phyloP scores from a whole-genome alignment of 2,888 invertebrate genomes.

The Polymixis flavicincta region DNA sequence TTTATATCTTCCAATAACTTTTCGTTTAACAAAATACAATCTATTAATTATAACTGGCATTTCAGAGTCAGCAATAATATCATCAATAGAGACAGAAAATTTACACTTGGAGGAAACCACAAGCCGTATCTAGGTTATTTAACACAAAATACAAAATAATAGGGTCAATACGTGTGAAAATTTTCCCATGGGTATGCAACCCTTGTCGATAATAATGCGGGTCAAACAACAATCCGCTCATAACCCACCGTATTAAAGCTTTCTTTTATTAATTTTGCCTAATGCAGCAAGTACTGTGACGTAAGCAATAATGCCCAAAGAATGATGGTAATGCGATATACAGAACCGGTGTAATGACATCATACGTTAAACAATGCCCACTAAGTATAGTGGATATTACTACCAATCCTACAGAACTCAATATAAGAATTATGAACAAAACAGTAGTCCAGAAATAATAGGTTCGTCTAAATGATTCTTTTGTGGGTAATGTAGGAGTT shows the following conservation, averaged over 20 bases:
- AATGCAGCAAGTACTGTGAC: conserved; percentile 43
- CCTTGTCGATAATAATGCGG: conserved; percentile 42
- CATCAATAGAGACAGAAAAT: neutral
- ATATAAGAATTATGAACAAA: conserved; percentile 39
- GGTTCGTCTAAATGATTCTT: conserved; percentile 39
- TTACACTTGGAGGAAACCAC: conserved; percentile 9
- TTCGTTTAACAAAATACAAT: conserved; percentile 14
- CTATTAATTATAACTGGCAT: neutral
- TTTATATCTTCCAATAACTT: conserved; percentile 15
- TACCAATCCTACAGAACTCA: conserved; percentile 22
- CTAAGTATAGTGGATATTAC: conserved; percentile 30
- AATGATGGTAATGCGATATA: conserved; percentile 46
- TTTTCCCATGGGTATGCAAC: conserved; percentile 31
- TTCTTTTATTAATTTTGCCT: conserved; percentile 53
- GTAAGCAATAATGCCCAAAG: conserved; percentile 42
- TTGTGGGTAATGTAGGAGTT: conserved; percentile 54
- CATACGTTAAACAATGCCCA: conserved; percentile 53
- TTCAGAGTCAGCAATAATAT: neutral
- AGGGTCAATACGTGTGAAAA: conserved; percentile 33
- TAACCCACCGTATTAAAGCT: conserved; percentile 48
- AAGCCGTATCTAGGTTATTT: conserved; percentile 29
- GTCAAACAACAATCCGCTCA: conserved; percentile 44
- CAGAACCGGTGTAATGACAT: conserved; percentile 49
- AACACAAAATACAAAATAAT: conserved; percentile 29
- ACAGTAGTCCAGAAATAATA: conserved; percentile 40